Conservation (phyloP, 2,797 vertebrate genomes). For the Propithecus perrieri region DNA sequence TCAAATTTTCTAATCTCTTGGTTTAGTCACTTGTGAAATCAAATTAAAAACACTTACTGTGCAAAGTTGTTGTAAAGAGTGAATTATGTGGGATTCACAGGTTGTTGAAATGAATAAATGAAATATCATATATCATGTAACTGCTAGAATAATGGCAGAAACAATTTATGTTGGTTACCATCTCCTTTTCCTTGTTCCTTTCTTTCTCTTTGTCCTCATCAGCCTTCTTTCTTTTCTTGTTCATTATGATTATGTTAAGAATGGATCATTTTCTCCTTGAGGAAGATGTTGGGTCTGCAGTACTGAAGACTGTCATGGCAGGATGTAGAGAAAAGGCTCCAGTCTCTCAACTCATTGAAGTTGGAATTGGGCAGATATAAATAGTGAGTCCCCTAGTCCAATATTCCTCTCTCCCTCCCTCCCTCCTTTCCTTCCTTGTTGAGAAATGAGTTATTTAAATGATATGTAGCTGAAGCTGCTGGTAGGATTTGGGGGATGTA, state of each 20-base stretch:
- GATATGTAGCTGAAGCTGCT: not conserved
- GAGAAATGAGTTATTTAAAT: not conserved
- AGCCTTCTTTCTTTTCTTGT: not conserved
- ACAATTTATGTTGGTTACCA: not conserved
- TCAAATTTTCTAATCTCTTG: constrained; percentile 16
- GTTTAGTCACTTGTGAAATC: not conserved
- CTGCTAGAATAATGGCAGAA: not conserved
- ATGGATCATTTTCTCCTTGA: not conserved
- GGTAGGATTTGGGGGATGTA: not conserved
- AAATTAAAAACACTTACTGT: not conserved
- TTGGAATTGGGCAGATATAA: not conserved
- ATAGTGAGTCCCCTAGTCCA: not conserved
- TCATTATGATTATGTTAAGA: not conserved
- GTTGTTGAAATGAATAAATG: not conserved
- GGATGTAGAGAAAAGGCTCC: not conserved
- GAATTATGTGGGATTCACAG: not conserved
- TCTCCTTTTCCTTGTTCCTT: not conserved
- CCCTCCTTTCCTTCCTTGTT: not conserved
- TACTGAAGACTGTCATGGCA: not conserved
- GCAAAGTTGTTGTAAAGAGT: not conserved
- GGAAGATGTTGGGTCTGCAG: not conserved
- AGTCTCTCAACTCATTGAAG: not conserved
- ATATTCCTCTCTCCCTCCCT: not conserved
- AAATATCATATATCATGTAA: not conserved
- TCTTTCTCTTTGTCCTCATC: not conserved